These are phyloP conservation scores for Urophycis tenuis DNA, from an alignment of 2,797 vertebrate genomes.

Conservation along the genomic window DNA sequence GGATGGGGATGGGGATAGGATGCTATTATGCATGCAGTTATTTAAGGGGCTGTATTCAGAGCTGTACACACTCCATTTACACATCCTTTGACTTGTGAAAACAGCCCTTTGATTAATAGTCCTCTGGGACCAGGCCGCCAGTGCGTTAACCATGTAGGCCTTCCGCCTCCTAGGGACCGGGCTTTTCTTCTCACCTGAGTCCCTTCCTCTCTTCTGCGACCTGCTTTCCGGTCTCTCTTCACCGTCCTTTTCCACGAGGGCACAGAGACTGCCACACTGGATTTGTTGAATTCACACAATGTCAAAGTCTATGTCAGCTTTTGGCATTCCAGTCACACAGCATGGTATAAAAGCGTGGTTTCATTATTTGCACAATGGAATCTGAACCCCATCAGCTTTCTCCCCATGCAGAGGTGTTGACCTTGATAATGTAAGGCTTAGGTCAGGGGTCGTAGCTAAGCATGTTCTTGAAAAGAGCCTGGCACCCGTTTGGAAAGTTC, in stretches of 20 bases:
- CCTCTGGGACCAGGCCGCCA: too few relatives aligned
- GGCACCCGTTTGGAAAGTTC: slow-evolving; percentile 63
- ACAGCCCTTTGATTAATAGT: too few relatives aligned
- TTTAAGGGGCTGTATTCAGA: not conserved
- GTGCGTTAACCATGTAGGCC: too few relatives aligned
- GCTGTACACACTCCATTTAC: not conserved
- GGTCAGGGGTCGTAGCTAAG: slow-evolving; percentile 32
- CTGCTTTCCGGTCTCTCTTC: too few relatives aligned
- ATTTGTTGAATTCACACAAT: slow-evolving; percentile 6
- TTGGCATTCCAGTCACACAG: slow-evolving; percentile 2
- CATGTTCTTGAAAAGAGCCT: slow-evolving; percentile 49
- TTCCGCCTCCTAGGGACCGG: too few relatives aligned
- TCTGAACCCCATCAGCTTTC: not conserved
- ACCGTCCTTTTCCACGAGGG: too few relatives aligned
- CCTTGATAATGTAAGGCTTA: slow-evolving; percentile 15
- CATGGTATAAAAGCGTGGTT: slow-evolving; percentile 2
- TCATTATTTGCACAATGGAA: not conserved
- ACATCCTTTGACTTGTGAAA: not conserved
- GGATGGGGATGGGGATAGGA: not conserved
- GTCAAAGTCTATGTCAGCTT: not conserved
- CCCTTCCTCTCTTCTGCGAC: too few relatives aligned
- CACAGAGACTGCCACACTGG: not conserved
- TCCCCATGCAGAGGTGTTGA: not conserved
- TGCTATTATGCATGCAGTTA: not conserved
- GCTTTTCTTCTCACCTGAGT: too few relatives aligned